These are phyloP conservation scores for Pluvianellus socialis DNA, from an alignment of 2,113 vertebrate genomes.

Conservation along the genomic window DNA sequence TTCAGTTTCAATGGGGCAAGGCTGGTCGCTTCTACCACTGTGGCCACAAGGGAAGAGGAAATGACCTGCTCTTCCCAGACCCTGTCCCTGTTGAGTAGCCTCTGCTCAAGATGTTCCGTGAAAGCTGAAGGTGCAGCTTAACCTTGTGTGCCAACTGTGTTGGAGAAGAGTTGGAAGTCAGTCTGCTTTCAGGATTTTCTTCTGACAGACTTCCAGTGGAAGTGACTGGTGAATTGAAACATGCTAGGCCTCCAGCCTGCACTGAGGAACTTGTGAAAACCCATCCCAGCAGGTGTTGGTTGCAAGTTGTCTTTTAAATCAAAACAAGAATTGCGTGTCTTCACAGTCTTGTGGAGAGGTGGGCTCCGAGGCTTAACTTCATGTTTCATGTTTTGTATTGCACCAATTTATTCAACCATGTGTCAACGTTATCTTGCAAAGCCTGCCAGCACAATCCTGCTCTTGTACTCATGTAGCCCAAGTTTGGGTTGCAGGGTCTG, in stretches of 20 bases:
- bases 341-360: background rate
- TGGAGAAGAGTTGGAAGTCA: background rate
- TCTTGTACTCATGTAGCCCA: background rate
- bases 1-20: background rate
- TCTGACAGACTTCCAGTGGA: background rate
- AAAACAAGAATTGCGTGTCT: background rate
- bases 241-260: background rate
- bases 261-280: background rate
- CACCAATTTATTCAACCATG: background rate
- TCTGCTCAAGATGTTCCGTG: background rate
- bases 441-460: background rate
- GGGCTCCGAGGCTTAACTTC: background rate
- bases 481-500: background rate
- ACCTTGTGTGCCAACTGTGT: background rate
- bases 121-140: background rate
- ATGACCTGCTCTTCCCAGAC: background rate
- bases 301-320: constrained; percentile 3
- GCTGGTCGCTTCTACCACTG: rapidly evolving
- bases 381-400: background rate
- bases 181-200: background rate
- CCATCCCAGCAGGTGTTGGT: background rate
- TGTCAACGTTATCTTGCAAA: background rate
- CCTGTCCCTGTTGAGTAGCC: background rate
- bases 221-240: background rate
- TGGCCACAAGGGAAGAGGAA: background rate